Evolutionary conservation across 2,113 vertebrate genomes (phyloP), one percentile per base, ranked within the genome.

Genomic region (Istiophorus platypterus): DNA sequence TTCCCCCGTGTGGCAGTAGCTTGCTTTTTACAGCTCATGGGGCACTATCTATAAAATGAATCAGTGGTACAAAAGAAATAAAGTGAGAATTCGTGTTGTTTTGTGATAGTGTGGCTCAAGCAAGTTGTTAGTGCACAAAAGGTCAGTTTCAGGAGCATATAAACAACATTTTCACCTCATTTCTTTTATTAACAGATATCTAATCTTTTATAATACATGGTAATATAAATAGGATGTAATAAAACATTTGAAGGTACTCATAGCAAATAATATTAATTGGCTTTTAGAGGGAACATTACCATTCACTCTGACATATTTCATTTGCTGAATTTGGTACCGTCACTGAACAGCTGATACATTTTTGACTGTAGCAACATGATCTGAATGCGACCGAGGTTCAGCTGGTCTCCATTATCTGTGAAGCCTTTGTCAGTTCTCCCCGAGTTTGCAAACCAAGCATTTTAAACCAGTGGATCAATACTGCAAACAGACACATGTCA

Each of bases 401-500:
- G 24, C 26, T 31, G 12, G 10, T 69, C 42, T 72, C 45, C 7
- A 54, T 63, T 51, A 37, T 42, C 72, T 58, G 18, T 22, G 37
- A 80, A 64, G 27, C 39, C 24, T 49, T n/a, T 47, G 26, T 62
- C 64, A 81, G 64, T 42, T 42, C 17, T 69, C n/a, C 3, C 17
- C 45, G n/a, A 42, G 41, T 70, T 82, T 82, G 62, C 70, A 71
- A 45, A 76, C n/a, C n/a, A 18, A 31, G 41, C 31, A 47, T 85
- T 83, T 81, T 52, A 63, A 84, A 80, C 22, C 7, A 31, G 0
- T 4, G 41, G 76, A 74, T 88, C 88, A 41, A 89, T 87, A 63
- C 2, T 12, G 58, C 18, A 66, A 63, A 78, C 27, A 64, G 58
- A 41, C 31, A 62, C 63, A 70, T 64, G 9, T 88, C 82, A 86